These are phyloP conservation scores for Silvanus unidentatus DNA, from an alignment of 2,888 invertebrate species.

Conservation along the genomic window DNA sequence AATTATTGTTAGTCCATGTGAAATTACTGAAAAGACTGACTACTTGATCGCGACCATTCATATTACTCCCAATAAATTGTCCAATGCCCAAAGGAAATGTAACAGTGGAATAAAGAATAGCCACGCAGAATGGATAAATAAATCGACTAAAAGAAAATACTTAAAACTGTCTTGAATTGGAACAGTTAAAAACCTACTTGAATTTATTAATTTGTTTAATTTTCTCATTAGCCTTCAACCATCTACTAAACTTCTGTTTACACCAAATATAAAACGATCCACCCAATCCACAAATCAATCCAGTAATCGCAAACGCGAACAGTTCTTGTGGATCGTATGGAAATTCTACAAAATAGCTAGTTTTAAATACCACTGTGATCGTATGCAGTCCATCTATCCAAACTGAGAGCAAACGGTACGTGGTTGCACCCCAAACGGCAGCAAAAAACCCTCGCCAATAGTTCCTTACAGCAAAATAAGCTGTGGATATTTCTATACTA, in stretches of 20 bases:
- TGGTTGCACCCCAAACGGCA: slow-evolving; percentile 92
- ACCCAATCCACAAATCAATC: slow-evolving; percentile 74
- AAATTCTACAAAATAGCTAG: slow-evolving; percentile 84
- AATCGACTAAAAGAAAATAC: slow-evolving; percentile 47
- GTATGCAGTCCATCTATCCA: slow-evolving; percentile 92
- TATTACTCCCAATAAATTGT: slow-evolving; percentile 47
- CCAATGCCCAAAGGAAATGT: slow-evolving; percentile 85
- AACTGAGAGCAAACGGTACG: slow-evolving; percentile 85
- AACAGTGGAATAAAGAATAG: slow-evolving; percentile 73
- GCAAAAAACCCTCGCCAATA: slow-evolving; percentile 98
- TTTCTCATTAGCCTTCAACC: slow-evolving; percentile 33
- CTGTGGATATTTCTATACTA: slow-evolving; percentile 97
- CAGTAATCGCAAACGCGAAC: slow-evolving; percentile 84
- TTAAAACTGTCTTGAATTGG: background rate
- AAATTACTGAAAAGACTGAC: slow-evolving; percentile 86
- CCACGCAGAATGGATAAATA: slow-evolving; percentile 86
- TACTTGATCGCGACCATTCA: slow-evolving; percentile 53
- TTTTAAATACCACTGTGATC: slow-evolving; percentile 86
- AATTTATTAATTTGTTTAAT: slow-evolving; percentile 72
- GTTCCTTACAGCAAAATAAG: slow-evolving; percentile 94
- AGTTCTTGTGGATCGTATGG: slow-evolving; percentile 95
- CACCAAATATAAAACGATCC: slow-evolving; percentile 86
- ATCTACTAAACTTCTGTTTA: slow-evolving; percentile 56
- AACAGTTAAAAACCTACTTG: slow-evolving; percentile 54
- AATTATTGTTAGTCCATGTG: slow-evolving; percentile 79